A percentile compares a stretch with the other conserved stretches of the same genome.
Evolutionary conservation across 2,797 vertebrate genomes (phyloP).

Genomic region (Sebastes trivittatus): DNA sequence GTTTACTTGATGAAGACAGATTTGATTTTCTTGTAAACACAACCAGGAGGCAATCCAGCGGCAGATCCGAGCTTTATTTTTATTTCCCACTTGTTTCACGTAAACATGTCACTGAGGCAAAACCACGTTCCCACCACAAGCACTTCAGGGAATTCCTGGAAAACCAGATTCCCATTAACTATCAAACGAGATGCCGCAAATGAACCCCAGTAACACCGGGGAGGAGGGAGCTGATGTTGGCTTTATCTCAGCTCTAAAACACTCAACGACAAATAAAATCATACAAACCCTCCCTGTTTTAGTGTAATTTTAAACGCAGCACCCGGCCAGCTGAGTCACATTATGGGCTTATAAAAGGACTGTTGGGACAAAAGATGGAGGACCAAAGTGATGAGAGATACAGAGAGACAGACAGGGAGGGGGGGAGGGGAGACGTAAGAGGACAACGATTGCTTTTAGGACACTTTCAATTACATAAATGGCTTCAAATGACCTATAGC

Average conservation of each 20-base stretch:
- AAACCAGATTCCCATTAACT: slow-evolving; percentile 45
- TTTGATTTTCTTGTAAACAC: slow-evolving; percentile 23
- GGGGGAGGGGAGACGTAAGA: neutral
- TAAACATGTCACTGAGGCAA: slow-evolving; percentile 33
- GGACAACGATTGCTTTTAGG: slow-evolving; percentile 31
- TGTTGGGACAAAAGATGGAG: slow-evolving; percentile 6
- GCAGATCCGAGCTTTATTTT: slow-evolving; percentile 25
- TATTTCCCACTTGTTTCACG: slow-evolving; percentile 12
- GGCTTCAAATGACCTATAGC: slow-evolving; percentile 52
- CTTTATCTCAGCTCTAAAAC: neutral
- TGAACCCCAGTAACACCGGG: neutral
- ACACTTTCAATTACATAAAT: slow-evolving; percentile 48
- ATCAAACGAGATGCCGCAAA: neutral
- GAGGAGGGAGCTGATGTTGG: neutral
- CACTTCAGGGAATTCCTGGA: slow-evolving; percentile 26
- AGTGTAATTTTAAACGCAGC: slow-evolving; percentile 9
- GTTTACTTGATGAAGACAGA: slow-evolving; percentile 24
- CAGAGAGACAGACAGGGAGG: neutral
- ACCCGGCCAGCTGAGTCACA: neutral
- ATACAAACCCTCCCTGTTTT: neutral
- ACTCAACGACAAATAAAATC: neutral
- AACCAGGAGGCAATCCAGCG: neutral
- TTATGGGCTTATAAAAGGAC: slow-evolving; percentile 22
- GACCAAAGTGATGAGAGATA: slow-evolving; percentile 17
- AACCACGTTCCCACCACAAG: slow-evolving; percentile 6